A percentile compares a stretch with the other conserved stretches of the same genome.
Evolutionary conservation across 2,797 vertebrate species (phyloP).

Genomic region (Masticophis lateralis): DNA sequence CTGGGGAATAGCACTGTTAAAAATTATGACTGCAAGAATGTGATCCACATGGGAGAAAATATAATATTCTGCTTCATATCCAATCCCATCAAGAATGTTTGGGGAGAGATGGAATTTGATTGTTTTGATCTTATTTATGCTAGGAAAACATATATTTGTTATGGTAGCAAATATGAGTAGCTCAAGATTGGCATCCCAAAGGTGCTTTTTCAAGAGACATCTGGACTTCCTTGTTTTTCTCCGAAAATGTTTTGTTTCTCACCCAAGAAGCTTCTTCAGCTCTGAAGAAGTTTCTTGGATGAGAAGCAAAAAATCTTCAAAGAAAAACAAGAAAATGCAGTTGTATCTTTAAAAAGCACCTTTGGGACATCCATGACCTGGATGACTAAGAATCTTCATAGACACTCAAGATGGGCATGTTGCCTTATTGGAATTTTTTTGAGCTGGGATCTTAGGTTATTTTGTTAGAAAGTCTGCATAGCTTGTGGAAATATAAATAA

Average conservation of each 20-base stretch:
- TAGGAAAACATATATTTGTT: neutral
- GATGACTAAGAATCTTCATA: too few relatives aligned
- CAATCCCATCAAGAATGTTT: neutral
- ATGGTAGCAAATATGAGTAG: neutral
- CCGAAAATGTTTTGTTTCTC: too few relatives aligned
- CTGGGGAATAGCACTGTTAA: neutral
- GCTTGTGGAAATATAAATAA: neutral
- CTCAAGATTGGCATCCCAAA: neutral
- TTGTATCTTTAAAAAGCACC: too few relatives aligned
- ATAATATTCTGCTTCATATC: neutral
- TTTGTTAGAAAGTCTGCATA: neutral
- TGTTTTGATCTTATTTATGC: neutral
- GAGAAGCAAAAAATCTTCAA: too few relatives aligned
- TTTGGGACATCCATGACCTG: too few relatives aligned
- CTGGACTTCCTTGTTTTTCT: too few relatives aligned
- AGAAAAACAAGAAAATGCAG: too few relatives aligned
- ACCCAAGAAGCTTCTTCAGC: too few relatives aligned
- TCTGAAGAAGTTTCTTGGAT: too few relatives aligned
- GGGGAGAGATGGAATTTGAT: neutral
- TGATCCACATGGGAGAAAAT: neutral
- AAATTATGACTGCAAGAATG: neutral
- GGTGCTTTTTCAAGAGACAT: too few relatives aligned
- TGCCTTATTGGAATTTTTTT: neutral
- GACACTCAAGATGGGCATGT: neutral
- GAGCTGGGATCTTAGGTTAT: neutral